Evolutionary conservation across 2,888 invertebrate species (phyloP).

Genomic region (Drosophila nr. fundita): DNA sequence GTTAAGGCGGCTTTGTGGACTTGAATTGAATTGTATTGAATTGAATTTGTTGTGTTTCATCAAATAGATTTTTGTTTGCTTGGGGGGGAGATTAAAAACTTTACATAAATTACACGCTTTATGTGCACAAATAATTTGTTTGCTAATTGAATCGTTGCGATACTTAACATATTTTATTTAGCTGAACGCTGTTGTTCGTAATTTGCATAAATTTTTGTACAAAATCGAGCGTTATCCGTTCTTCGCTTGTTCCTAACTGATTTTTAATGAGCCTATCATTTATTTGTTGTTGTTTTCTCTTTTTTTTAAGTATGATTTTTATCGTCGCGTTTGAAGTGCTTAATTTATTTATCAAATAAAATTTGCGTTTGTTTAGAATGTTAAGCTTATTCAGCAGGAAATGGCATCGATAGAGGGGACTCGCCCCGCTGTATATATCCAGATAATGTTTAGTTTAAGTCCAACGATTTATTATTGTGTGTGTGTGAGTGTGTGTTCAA

Average conservation of each 20-base stretch:
- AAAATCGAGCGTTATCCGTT: slow-evolving; percentile 21
- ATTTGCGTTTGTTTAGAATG: slow-evolving; percentile 8
- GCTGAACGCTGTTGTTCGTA: slow-evolving; percentile 17
- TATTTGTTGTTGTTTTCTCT: neutral
- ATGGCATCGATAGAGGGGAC: slow-evolving; percentile 17
- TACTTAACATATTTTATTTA: slow-evolving; percentile 11
- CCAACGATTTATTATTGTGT: slow-evolving; percentile 17
- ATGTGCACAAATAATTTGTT: slow-evolving; percentile 36
- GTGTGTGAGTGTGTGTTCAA: slow-evolving; percentile 10
- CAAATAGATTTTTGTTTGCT: slow-evolving; percentile 22
- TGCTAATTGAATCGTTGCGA: slow-evolving; percentile 46
- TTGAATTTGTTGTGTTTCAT: slow-evolving; percentile 8
- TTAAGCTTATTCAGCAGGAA: slow-evolving; percentile 26
- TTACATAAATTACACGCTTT: slow-evolving; percentile 36
- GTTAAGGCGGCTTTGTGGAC: slow-evolving; percentile 4
- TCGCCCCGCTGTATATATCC: neutral
- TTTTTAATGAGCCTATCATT: slow-evolving; percentile 25
- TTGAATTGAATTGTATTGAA: slow-evolving; percentile 3
- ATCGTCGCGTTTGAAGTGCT: slow-evolving; percentile 7
- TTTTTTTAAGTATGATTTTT: neutral
- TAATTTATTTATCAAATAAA: slow-evolving; percentile 15
- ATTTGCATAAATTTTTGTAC: slow-evolving; percentile 44
- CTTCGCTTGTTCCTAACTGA: slow-evolving; percentile 26
- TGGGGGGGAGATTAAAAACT: neutral
- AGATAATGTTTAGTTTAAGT: slow-evolving; percentile 20